Evolutionary conservation across 2,888 invertebrate genomes (phyloP).

Genomic region (Caenorhabditis sp.): DNA sequence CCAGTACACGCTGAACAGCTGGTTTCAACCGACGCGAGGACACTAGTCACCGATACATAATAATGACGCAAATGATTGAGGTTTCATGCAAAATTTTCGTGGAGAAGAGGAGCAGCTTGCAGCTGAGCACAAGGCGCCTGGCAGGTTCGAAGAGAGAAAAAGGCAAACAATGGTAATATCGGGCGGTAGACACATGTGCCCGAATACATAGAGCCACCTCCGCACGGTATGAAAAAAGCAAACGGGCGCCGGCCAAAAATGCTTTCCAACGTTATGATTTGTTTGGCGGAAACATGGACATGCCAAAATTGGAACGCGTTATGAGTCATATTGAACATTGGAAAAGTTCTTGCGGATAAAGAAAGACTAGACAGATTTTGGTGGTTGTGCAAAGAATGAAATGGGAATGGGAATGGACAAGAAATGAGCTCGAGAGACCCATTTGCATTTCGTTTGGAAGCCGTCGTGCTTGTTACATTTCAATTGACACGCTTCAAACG

Average conservation of each 20-base stretch:
- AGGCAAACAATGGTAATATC: slow-evolving; percentile 49
- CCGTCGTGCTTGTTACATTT: slow-evolving; percentile 52
- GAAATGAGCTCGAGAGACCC: slow-evolving; percentile 36
- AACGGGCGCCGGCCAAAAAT: neutral
- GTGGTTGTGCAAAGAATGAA: neutral
- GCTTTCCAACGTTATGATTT: slow-evolving; percentile 4
- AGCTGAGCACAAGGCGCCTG: slow-evolving; percentile 8
- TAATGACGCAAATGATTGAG: slow-evolving; percentile 25
- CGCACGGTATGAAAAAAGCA: slow-evolving; percentile 21
- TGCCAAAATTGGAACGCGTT: neutral
- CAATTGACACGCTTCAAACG: slow-evolving; percentile 55
- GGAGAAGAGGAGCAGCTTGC: neutral
- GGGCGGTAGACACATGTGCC: slow-evolving; percentile 43
- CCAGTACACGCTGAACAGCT: neutral
- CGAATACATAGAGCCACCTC: slow-evolving; percentile 16
- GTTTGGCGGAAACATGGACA: neutral
- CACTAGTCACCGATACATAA: slow-evolving; percentile 8
- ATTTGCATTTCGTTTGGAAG: slow-evolving; percentile 53
- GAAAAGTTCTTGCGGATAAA: neutral
- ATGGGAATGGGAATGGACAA: slow-evolving; percentile 15
- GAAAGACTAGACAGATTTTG: neutral
- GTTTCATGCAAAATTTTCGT: slow-evolving; percentile 11
- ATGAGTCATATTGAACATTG: too few species aligned
- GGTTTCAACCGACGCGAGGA: slow-evolving; percentile 31
- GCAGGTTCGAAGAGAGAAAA: slow-evolving; percentile 42